Base-by-base conservation (phyloP, 2,113 vertebrate species). In the Ploceus nigricollis region DNA sequence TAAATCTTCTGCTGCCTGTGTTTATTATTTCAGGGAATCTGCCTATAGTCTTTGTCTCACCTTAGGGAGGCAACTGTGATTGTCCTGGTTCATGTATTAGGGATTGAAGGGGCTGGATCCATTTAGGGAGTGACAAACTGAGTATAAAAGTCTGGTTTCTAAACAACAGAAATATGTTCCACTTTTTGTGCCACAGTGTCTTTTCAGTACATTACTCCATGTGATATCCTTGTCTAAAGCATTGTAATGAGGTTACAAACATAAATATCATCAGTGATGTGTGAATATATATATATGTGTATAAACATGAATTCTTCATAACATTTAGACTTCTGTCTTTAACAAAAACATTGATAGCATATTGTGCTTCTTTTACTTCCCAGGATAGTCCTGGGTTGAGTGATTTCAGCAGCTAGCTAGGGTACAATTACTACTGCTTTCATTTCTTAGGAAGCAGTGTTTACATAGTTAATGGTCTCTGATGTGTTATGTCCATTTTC, bases 1-100 rank as follows among this genome's bases (percentile, higher is more conserved):
- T 95, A 91, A 91, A 91, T 97, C 87, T 91, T 64, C 44, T 42
- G 31, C 45, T 93, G 77, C n/a, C 65, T 87, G 5, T 83, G 58
- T 83, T 93, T 92, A 93, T 94, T 73, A 39, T 84, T 92, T 58
- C 60, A 84, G 35, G 15, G 39, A 89, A 84, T 39, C 48, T 71
- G 76, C 58, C 30, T 91, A 9, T 51, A 61, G 56, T 70, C 50
- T 64, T 94, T 83, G 70, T 58, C 30, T 60, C 65, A 61, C 61
- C 83, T 64, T 50, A 71, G 61, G 48, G 39, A 69, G 12, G 37
- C 72, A 82, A 63, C 31, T 68, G 42, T 78, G 78, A 71, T 87
- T 95, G 51, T 91, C n/a, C 61, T 82, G 28, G 14, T 86, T 93
- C 71, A 60, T 53, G 28, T 60, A 42, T 75, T 54, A 35, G 53